phyloP scores from a whole-genome alignment of 1,140 invertebrate species.

The Riptortus pedestris region DNA sequence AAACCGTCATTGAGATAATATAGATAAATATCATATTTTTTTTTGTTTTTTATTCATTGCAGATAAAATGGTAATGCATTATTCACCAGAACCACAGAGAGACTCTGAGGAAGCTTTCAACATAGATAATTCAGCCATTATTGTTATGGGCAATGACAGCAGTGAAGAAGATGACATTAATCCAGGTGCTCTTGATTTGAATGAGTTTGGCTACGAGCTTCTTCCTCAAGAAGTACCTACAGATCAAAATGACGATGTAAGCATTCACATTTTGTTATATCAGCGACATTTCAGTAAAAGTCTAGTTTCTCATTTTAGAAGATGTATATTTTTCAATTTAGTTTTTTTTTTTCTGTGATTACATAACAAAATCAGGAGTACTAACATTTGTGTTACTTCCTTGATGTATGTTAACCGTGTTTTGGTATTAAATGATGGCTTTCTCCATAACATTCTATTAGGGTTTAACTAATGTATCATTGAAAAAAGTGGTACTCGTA shows the following conservation, averaged over 20 bases:
- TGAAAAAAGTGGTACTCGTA: no score
- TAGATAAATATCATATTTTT: no score
- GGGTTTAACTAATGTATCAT: neutral
- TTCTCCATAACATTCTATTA: neutral
- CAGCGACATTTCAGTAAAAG: neutral
- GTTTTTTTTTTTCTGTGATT: neutral
- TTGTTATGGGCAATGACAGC: neutral
- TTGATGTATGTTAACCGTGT: neutral
- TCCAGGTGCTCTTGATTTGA: neutral
- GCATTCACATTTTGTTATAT: neutral
- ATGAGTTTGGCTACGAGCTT: neutral
- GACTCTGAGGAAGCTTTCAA: neutral
- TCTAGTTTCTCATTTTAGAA: no score
- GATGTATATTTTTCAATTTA: no score
- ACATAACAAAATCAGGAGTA: neutral
- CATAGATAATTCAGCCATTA: neutral
- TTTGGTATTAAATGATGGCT: neutral
- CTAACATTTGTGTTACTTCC: neutral
- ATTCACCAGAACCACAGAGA: neutral
- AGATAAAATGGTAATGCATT: neutral
- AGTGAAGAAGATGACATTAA: neutral
- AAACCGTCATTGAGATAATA: no score
- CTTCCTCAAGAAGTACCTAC: neutral
- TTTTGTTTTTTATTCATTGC: neutral
- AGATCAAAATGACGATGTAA: neutral